Evolutionary conservation across 2,888 invertebrate species (phyloP).

Genomic region (Micropterix aruncella): DNA sequence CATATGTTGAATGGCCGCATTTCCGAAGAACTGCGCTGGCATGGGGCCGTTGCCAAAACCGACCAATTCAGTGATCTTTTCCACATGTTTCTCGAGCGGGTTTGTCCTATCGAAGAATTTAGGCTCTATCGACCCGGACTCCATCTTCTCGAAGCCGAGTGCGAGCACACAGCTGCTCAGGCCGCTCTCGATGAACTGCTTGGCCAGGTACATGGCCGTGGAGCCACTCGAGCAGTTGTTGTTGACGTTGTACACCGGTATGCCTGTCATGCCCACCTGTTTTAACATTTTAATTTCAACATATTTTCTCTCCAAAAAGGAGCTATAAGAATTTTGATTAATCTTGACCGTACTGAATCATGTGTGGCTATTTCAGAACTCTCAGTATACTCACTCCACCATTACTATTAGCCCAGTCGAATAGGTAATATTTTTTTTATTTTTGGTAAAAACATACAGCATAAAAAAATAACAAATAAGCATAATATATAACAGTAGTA

Average conservation of each 20-base stretch:
- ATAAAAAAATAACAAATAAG: too few species aligned
- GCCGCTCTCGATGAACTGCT: constrained; percentile 50
- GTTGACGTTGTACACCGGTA: constrained; percentile 62
- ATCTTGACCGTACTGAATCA: too few species aligned
- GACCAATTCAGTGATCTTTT: neutral
- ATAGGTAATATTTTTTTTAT: too few species aligned
- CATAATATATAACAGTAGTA: too few species aligned
- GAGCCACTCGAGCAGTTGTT: constrained; percentile 64
- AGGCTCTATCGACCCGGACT: constrained; percentile 43
- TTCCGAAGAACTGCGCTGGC: constrained; percentile 69
- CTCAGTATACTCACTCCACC: too few species aligned
- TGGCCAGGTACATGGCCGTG: constrained; percentile 49
- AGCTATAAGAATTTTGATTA: too few species aligned
- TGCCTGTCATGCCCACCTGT: constrained; percentile 52
- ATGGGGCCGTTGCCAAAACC: constrained; percentile 48
- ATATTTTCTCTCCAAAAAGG: too few species aligned
- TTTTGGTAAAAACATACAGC: too few species aligned
- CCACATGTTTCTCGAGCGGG: constrained; percentile 69
- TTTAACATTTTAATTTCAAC: constrained; percentile 33
- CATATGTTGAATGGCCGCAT: constrained; percentile 72
- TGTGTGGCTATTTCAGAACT: too few species aligned
- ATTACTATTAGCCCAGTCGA: too few species aligned
- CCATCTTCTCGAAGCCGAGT: constrained; percentile 65
- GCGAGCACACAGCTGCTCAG: constrained; percentile 49
- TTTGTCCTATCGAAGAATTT: constrained; percentile 58